Conservation (phyloP, 2,113 vertebrate genomes). For the Penelope pileata region DNA sequence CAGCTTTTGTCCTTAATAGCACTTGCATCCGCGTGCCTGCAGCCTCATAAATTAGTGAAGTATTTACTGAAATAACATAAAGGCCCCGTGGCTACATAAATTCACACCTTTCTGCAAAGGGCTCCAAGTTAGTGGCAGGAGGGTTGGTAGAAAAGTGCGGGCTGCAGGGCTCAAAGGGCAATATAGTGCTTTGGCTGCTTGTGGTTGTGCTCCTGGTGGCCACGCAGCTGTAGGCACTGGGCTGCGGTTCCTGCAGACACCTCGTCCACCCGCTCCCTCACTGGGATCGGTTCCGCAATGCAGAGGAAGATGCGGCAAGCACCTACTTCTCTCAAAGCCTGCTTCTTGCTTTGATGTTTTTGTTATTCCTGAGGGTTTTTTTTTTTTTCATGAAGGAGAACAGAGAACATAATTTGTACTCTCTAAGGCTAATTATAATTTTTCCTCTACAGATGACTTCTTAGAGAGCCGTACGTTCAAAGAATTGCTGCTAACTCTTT, state of each 20-base stretch:
- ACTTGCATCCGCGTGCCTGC: not conserved
- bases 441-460: not conserved
- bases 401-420: not conserved
- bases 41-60: not conserved
- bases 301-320: conserved; percentile 45
- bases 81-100: not conserved
- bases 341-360: conserved; percentile 29
- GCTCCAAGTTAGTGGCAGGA: not conserved
- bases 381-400: not conserved
- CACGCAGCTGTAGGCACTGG: accelerated
- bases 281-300: conserved; percentile 2
- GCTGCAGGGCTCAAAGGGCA: not conserved
- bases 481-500: not conserved
- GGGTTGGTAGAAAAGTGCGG: not conserved
- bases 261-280: not conserved
- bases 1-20: not conserved
- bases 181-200: not conserved
- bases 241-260: not conserved
- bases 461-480: not conserved
- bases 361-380: not conserved
- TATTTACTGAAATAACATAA: not conserved
- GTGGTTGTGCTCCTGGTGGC: accelerated
- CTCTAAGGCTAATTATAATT: not conserved
- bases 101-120: not conserved
- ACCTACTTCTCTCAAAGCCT: conserved; percentile 26